Base-by-base conservation (phyloP, 2,113 vertebrate species). In the Isurus oxyrinchus region DNA sequence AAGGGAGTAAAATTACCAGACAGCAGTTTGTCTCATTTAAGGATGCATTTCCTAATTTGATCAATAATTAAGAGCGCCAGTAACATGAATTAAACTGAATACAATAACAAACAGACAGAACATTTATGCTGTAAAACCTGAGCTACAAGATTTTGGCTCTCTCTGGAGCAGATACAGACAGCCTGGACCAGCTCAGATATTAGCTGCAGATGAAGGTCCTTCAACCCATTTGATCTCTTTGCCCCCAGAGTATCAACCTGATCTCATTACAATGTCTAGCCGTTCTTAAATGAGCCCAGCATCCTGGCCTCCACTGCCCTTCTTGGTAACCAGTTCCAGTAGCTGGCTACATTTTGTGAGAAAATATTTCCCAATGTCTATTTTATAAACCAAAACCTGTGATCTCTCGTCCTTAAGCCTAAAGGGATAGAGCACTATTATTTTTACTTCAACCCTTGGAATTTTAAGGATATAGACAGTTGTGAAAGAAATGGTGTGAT, bases 1-100 rank as follows among this genome's bases (percentile, higher is more conserved):
- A 55, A 67, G 67, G 94, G 67, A 95, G 66, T 95, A 72, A 95
- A 72, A 16, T 69, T 72, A 95, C 63, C 66, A 95, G 40, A 95
- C 94, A 72, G 94, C 94, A 95, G 94, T 95, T 95, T 95, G 94
- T 95, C 94, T 95, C 94, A 95, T 95, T 95, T 95, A 72, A 95
- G 94, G 63, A 95, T 95, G 94, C 94, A 95, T 95, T 95, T 95
- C 94, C 63, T 95, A 72, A 95, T 95, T 44, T 95, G 66, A 95
- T 95, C 94, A 95, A 95, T 95, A 76, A 95, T 72, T 72, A 72
- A 72, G 44, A 72, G 67, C 5, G 21, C 66, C 66, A 95, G 44
- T 72, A 72, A 95, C 44, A 95, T 95, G 94, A 76, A 95, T 95
- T 95, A 72, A 69, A 72, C 66, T 95, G 63, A 95, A 49, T 55